Percentiles rank a stretch among this genome's conserved stretches.
phyloP scores from a whole-genome alignment of 1,140 invertebrate genomes.

The Ostrea denselamellosa region DNA sequence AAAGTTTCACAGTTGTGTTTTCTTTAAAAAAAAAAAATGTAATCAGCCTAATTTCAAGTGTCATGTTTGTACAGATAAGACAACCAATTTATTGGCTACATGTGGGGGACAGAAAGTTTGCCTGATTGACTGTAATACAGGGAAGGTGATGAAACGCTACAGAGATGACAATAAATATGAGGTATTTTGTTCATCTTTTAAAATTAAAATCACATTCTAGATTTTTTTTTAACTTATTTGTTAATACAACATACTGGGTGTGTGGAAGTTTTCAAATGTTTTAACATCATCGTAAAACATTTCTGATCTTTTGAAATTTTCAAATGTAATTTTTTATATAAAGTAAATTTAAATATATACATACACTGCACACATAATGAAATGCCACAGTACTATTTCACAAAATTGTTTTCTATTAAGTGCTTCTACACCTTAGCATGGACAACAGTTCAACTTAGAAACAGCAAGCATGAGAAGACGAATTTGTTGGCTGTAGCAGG shows the following conservation, averaged over 20 bases:
- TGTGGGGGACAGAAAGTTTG: slow-evolving; percentile 81
- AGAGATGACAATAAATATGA: slow-evolving; percentile 71
- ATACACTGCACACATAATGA: no score
- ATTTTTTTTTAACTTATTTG: not conserved
- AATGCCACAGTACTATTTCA: no score
- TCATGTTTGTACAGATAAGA: slow-evolving; percentile 65
- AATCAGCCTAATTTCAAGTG: not conserved
- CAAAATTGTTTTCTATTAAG: slow-evolving; percentile 57
- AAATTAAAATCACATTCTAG: not conserved
- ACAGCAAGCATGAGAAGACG: slow-evolving; percentile 57
- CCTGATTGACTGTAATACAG: slow-evolving; percentile 79
- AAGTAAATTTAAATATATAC: not conserved
- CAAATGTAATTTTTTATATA: not conserved
- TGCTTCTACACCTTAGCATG: slow-evolving; percentile 80
- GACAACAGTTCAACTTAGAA: slow-evolving; percentile 75
- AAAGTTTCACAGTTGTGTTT: no score
- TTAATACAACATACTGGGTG: no score
- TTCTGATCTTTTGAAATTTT: no score
- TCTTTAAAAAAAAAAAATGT: not conserved
- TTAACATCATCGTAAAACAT: not conserved
- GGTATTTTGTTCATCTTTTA: slow-evolving; percentile 47
- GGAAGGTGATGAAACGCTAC: slow-evolving; percentile 80
- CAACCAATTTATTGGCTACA: slow-evolving; percentile 79
- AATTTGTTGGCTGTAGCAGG: slow-evolving; percentile 80
- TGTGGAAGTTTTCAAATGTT: not conserved